phyloP scores from a whole-genome alignment of 2,113 vertebrate genomes.

The Casuarius casuarius region DNA sequence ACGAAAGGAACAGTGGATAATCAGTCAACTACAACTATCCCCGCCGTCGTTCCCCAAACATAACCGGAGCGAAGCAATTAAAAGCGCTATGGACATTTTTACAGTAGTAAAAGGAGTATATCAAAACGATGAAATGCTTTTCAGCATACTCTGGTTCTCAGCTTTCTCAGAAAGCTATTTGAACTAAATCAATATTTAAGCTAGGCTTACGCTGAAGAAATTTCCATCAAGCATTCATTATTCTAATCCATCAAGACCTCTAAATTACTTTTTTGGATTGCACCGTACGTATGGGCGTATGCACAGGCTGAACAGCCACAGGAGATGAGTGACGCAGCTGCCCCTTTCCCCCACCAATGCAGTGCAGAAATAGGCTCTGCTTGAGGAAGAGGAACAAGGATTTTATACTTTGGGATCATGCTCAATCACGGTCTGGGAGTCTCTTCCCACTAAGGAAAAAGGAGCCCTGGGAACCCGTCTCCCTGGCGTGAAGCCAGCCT shows the following conservation, averaged over 20 bases:
- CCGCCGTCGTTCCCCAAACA: not conserved
- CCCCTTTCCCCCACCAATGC: not conserved
- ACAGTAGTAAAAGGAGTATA: not conserved
- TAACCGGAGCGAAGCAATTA: not conserved
- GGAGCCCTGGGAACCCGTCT: not conserved
- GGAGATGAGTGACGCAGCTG: not conserved
- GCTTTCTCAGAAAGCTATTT: not conserved
- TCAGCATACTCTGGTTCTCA: not conserved
- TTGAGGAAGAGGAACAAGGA: not conserved
- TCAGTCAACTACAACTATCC: not conserved
- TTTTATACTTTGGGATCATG: not conserved
- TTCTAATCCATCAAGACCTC: not conserved
- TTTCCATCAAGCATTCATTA: not conserved
- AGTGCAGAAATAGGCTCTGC: not conserved
- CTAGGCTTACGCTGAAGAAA: not conserved
- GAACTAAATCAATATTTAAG: not conserved
- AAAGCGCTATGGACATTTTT: not conserved
- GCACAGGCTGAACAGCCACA: fast-evolving
- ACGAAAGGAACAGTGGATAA: fast-evolving
- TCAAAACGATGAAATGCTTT: not conserved
- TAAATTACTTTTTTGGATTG: not conserved
- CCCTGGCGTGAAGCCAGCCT: not conserved
- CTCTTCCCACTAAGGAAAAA: not conserved
- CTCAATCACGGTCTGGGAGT: not conserved
- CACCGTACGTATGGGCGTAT: not conserved